phyloP scores from a whole-genome alignment of 2,113 vertebrate genomes.

The Peucedramus taeniatus region DNA sequence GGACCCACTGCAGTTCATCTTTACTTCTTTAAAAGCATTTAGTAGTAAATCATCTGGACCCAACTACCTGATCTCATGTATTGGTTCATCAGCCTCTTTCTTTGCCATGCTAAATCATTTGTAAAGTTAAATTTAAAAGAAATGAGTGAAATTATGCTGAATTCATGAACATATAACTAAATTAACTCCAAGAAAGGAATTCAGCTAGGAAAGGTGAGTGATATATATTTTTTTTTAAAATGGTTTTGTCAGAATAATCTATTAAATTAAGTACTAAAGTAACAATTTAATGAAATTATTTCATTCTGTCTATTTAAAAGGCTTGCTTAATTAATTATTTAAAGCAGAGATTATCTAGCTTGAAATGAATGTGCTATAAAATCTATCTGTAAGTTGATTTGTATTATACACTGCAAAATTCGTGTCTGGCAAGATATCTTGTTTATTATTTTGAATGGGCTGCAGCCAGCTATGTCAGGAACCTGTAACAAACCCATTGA shows the following conservation, averaged over 20 bases:
- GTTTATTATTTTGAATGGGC: neutral
- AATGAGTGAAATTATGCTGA: neutral
- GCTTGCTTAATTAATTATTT: slow-evolving; percentile 23
- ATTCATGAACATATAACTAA: neutral
- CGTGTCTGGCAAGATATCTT: neutral
- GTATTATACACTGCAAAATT: neutral
- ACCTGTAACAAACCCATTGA: neutral
- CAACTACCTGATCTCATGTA: neutral
- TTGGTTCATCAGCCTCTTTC: neutral
- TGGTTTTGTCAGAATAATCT: neutral
- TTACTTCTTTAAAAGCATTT: neutral
- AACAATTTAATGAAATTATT: neutral
- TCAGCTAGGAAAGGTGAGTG: neutral
- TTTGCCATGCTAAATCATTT: slow-evolving; percentile 11
- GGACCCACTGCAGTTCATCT: slow-evolving; percentile 4
- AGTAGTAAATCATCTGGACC: neutral
- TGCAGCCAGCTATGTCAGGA: neutral
- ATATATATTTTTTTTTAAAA: slow-evolving; percentile 16
- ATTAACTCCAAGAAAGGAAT: neutral
- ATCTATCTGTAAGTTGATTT: neutral
- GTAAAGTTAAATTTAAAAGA: neutral
- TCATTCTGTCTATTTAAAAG: neutral
- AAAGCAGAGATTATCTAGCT: neutral
- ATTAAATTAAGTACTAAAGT: neutral
- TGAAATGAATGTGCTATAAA: neutral